Conservation (phyloP, 2,888 invertebrate species). For the Amblyteles armatorius region DNA sequence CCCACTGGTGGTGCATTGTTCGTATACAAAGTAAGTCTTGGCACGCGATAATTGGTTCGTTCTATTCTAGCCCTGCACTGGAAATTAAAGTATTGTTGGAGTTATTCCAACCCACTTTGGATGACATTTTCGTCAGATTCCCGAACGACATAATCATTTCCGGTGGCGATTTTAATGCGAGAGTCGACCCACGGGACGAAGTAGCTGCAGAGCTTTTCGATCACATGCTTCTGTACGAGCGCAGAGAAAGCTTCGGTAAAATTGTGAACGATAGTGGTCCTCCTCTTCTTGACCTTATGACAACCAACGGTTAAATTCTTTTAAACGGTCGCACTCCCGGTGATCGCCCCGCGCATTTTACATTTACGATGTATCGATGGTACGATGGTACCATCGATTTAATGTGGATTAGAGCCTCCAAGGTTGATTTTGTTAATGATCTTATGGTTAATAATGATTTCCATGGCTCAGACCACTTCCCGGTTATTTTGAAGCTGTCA, state of each 20-base stretch:
- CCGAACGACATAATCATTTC: conserved; percentile 8
- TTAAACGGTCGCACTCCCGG: background rate
- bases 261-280: conserved; percentile 4
- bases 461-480: conserved; percentile 42
- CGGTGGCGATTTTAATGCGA: conserved; percentile 12
- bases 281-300: conserved; percentile 10
- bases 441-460: background rate
- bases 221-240: background rate
- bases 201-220: background rate
- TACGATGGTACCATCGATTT: conserved; percentile 41
- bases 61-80: conserved; percentile 6
- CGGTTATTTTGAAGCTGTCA: background rate
- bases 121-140: background rate
- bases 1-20: conserved; percentile 28
- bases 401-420: conserved; percentile 28
- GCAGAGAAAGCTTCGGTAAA: conserved; percentile 20
- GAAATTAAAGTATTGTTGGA: background rate
- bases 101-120: conserved; percentile 9
- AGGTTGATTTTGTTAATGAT: background rate
- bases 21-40: background rate
- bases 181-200: background rate
- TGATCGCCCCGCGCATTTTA: conserved; percentile 35
- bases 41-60: conserved; percentile 8
- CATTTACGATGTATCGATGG: too few species aligned
- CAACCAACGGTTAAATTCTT: conserved; percentile 17